Evolutionary conservation across 2,888 invertebrate species (phyloP), one percentile per base, ranked within the genome.

Genomic region (Cancer borealis): DNA sequence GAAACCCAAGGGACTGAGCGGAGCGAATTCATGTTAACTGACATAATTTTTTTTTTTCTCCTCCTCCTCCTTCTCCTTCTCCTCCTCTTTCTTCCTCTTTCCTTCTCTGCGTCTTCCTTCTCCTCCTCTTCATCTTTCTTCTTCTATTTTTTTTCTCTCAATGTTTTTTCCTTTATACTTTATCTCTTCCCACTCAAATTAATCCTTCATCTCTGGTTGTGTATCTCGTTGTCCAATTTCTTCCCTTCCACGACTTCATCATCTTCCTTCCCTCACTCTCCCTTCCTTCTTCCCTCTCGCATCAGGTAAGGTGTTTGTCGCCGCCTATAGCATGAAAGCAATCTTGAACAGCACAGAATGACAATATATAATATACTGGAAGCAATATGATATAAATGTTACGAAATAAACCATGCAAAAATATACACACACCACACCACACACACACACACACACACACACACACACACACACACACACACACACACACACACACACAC

Each of bases 371-470:
- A 21, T 3, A 60, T 2, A 60, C 21, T 21, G 12, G 17, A 17
- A 60, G 60, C 60, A 21, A 60, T 17, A 4, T 21, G 60, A 60
- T 60, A 60, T 60, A 4, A 60, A 21, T 60, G 60, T 60, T 21
- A 21, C 60, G 21, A 60, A 21, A 26, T 5, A 26, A 87, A 39
- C 26, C 3, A 26, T 87, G 30, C 14, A 87, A 30, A 14, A 39
- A 99, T 97, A 99, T 99, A 96, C 97, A 99, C 96, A 99, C 97
- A 96, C 96, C 26, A 84, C 39, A 60, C 60, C 45, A 91, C 46
- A 88, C 88, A 73, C 66, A 91, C 66, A 91, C 91, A 91, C 91
- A 91, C 91, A 60, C 91, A 73, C 39, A 91, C 66, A 89, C 47
- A 89, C 39, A 88, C 39, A 88, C 8, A 88, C 39, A 88, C 39